Base-by-base conservation (phyloP, 2,113 vertebrate genomes). In the Coreoperca whiteheadi region DNA sequence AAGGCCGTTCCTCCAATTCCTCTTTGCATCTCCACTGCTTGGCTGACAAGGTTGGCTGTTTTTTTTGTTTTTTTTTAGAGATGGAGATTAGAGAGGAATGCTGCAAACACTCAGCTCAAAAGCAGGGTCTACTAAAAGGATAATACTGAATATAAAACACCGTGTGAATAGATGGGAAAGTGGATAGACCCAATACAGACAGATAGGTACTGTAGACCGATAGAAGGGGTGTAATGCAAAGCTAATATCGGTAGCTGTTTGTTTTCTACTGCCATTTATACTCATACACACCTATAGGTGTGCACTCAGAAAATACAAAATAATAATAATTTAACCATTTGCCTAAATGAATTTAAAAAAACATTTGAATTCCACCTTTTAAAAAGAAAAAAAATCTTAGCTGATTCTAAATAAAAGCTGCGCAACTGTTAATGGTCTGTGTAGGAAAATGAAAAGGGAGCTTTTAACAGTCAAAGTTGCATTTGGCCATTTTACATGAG, bases 1-100 rank as follows among this genome's bases (percentile, higher is more conserved):
- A 94, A 94, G 94, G 94, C 91, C 94, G 69, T 86, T 84, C 37
- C 68, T 90, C 92, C 92, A 82, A 92, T 94, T 87, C 85, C 86
- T 93, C 90, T 92, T 89, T 83, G 89, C 83, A 87, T 88, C 87
- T 67, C 80, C 81, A 41, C 87, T 57, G 78, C 85, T 67, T 74
- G n/a, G 20, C 88, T 89, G 91, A 90, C 93, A 92, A 94, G 92
- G 92, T 87, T 91, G 92, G 75, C 78, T 72, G 69, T 78, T 84
- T 77, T 83, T 83, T 88, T 89, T 59, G 81, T 87, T 80, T 48
- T 82, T 83, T 65, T 77, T 85, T 80, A 51, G 77, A 91, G 79
- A 76, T 75, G 46, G 77, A 89, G 88, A 93, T 91, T 91, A 88
- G 74, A 92, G 71, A 74, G 82, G 72, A 81, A 88, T 81, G 83